Evolutionary conservation across 2,113 vertebrate species (phyloP).

Genomic region (Phrynosoma blainvillii): DNA sequence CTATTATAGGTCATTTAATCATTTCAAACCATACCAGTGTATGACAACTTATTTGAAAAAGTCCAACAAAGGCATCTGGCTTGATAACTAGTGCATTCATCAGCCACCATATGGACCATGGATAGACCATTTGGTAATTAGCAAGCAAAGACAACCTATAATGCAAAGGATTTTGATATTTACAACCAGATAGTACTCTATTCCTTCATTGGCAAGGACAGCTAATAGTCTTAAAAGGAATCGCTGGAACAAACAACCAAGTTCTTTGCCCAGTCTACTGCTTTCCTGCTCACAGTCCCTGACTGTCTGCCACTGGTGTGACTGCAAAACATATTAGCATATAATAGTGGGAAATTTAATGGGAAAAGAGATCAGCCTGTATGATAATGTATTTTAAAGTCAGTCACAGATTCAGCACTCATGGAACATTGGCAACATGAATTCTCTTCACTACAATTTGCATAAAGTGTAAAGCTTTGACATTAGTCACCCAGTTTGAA

Average conservation of each 20-base stretch:
- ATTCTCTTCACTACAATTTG: accelerated
- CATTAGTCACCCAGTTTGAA: background rate
- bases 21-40: background rate
- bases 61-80: background rate
- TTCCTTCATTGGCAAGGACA: conserved; percentile 20
- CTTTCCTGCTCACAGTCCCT: background rate
- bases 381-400: accelerated
- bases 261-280: accelerated
- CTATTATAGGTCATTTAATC: background rate
- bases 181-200: background rate
- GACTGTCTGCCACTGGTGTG: accelerated
- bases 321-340: background rate
- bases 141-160: background rate
- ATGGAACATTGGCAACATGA: background rate
- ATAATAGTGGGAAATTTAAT: background rate
- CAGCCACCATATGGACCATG: no score
- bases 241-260: accelerated
- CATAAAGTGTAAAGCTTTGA: background rate
- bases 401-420: background rate
- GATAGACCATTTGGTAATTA: background rate
- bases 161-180: background rate
- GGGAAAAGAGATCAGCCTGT: background rate
- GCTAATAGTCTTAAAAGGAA: background rate
- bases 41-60: background rate
- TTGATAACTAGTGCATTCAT: no score